phyloP scores from a whole-genome alignment of 2,113 vertebrate genomes.

The Spizaetus ornatus region DNA sequence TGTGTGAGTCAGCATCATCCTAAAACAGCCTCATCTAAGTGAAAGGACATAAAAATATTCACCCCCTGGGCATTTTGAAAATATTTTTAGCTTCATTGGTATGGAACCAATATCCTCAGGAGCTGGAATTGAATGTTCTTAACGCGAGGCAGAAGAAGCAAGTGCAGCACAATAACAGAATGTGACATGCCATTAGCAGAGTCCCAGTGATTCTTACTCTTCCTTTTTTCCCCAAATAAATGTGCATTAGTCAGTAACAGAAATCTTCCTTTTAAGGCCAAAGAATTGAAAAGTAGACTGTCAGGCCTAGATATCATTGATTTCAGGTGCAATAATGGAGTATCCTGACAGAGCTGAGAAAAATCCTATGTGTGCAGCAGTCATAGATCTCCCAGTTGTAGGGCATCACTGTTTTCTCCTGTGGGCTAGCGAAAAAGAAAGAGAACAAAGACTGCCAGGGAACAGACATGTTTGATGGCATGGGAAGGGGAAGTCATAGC shows the following conservation, averaged over 20 bases:
- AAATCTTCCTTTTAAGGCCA: neutral
- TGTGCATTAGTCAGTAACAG: neutral
- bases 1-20: slow-evolving; percentile 41
- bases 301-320: neutral
- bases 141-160: neutral
- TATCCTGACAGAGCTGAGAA: neutral
- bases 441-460: neutral
- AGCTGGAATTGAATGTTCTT: slow-evolving; percentile 40
- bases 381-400: neutral
- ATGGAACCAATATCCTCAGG: slow-evolving; percentile 51
- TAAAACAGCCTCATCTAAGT: slow-evolving; percentile 28
- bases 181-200: slow-evolving; percentile 29
- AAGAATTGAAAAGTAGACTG: neutral
- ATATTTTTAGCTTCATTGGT: slow-evolving; percentile 62
- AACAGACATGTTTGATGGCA: neutral
- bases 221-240: neutral
- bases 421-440: neutral
- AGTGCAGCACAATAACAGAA: slow-evolving; percentile 32
- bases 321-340: neutral
- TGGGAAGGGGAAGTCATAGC: neutral
- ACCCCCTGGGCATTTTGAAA: slow-evolving; percentile 40
- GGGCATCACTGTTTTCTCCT: neutral
- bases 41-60: slow-evolving; percentile 58
- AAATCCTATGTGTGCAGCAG: neutral
- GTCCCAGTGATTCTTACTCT: neutral